A percentile compares a stretch with the other conserved stretches of the same genome.
Evolutionary conservation across 2,888 invertebrate species (phyloP).

Genomic region (Bruchidius siliquastri): DNA sequence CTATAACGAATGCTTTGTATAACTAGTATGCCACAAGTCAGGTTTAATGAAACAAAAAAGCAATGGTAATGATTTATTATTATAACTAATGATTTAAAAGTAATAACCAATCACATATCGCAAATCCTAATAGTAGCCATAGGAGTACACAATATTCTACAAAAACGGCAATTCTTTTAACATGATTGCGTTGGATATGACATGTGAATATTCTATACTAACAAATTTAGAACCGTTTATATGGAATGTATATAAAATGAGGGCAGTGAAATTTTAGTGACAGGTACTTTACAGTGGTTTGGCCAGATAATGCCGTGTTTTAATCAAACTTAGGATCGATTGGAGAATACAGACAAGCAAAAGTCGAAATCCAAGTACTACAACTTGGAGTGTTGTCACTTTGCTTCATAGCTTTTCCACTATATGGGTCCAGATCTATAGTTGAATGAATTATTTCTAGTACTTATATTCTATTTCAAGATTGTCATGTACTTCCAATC

Average conservation of each 20-base stretch:
- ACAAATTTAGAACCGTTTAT: conserved; percentile 1
- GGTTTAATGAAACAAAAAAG: neutral
- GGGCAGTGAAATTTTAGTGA: conserved; percentile 15
- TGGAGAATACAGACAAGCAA: conserved; percentile 1
- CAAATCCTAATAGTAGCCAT: conserved; percentile 1
- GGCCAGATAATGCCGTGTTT: neutral
- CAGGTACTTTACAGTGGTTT: conserved; percentile 3
- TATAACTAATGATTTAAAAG: neutral
- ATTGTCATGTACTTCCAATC: neutral
- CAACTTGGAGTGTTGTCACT: no score
- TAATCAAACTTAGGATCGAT: no score
- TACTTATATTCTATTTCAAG: no score
- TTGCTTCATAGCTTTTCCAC: no score
- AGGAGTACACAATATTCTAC: neutral
- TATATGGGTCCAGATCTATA: no score
- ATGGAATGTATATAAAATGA: conserved; percentile 4
- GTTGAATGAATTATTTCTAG: no score
- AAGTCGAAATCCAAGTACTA: no score
- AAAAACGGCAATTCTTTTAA: neutral
- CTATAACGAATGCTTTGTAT: no score
- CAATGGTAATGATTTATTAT: neutral
- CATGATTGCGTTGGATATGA: neutral
- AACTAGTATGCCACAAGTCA: neutral
- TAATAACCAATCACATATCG: conserved; percentile 1
- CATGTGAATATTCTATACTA: conserved; percentile 2